Percentiles rank a stretch among this genome's conserved stretches.
Evolutionary conservation across 2,888 invertebrate genomes (phyloP).

Genomic region (Monopis laevigella): DNA sequence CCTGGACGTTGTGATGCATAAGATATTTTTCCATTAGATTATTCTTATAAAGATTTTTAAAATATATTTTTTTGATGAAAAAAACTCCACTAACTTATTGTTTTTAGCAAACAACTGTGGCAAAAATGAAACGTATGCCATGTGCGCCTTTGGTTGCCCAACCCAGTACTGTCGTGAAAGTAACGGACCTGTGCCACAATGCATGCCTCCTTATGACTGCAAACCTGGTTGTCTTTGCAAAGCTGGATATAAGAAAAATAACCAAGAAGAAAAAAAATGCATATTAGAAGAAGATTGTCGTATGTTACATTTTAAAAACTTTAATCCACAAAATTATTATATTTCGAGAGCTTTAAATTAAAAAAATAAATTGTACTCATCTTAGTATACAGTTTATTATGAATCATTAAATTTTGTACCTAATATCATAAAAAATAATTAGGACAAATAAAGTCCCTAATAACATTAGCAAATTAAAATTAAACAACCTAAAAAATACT

Average conservation of each 20-base stretch:
- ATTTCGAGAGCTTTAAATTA: no score
- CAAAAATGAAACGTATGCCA: not conserved
- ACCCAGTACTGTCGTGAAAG: slow-evolving; percentile 7
- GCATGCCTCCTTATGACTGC: slow-evolving; percentile 10
- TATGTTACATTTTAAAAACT: no score
- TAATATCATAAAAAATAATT: no score
- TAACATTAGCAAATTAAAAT: no score
- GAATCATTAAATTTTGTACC: no score
- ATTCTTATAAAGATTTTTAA: not conserved
- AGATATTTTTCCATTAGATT: no score
- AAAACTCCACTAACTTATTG: not conserved
- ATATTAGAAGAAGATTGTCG: slow-evolving; percentile 17
- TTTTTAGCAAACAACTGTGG: slow-evolving; percentile 2
- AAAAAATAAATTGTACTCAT: no score
- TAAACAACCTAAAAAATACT: no score
- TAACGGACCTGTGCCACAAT: slow-evolving; percentile 11
- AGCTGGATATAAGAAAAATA: slow-evolving; percentile 14
- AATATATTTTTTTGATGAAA: not conserved
- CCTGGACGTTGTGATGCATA: no score
- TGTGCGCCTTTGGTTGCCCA: slow-evolving; percentile 13
- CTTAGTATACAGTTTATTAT: no score
- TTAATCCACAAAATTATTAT: no score
- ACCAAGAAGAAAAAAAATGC: slow-evolving; percentile 11
- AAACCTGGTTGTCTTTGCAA: slow-evolving; percentile 15
- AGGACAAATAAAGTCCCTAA: no score